These are phyloP conservation scores for Gnatocerus cornutus DNA, from an alignment of 2,888 invertebrate species.

Conservation along the genomic window DNA sequence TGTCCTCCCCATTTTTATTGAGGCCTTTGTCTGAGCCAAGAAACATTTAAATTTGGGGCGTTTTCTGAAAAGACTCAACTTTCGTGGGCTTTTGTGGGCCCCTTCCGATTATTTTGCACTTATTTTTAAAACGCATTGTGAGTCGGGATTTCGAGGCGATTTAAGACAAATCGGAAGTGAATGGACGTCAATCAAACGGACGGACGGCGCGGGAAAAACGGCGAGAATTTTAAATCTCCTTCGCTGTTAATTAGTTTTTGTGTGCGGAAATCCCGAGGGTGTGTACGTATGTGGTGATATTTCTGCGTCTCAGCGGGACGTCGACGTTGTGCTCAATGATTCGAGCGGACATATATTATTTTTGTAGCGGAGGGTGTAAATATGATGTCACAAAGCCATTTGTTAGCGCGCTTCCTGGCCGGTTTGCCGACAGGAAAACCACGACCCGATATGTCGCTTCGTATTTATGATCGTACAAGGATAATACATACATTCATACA, in stretches of 20 bases:
- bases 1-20: constrained; percentile 62
- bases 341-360: constrained; percentile 71
- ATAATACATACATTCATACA: constrained; percentile 47
- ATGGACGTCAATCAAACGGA: constrained; percentile 40
- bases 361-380: constrained; percentile 71
- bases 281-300: constrained; percentile 50
- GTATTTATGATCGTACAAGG: constrained; percentile 65
- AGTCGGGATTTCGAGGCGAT: constrained; percentile 7
- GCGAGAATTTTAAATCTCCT: too few species aligned
- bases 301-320: constrained; percentile 63
- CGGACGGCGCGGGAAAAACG: neutral
- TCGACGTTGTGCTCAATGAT: constrained; percentile 70
- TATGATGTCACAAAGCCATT: constrained; percentile 71
- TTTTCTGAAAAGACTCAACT: constrained; percentile 55
- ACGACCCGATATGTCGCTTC: constrained; percentile 70
- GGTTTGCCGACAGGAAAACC: constrained; percentile 70
- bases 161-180: constrained; percentile 44
- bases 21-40: constrained; percentile 63
- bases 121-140: constrained; percentile 46
- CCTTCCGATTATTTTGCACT: constrained; percentile 49
- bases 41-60: constrained; percentile 61
- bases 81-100: constrained; percentile 49
- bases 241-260: constrained; percentile 39
- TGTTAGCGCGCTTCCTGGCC: constrained; percentile 69
- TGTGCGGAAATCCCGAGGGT: constrained; percentile 19